phyloP scores from a whole-genome alignment of 2,113 vertebrate genomes.

The Hyperopisus bebe region DNA sequence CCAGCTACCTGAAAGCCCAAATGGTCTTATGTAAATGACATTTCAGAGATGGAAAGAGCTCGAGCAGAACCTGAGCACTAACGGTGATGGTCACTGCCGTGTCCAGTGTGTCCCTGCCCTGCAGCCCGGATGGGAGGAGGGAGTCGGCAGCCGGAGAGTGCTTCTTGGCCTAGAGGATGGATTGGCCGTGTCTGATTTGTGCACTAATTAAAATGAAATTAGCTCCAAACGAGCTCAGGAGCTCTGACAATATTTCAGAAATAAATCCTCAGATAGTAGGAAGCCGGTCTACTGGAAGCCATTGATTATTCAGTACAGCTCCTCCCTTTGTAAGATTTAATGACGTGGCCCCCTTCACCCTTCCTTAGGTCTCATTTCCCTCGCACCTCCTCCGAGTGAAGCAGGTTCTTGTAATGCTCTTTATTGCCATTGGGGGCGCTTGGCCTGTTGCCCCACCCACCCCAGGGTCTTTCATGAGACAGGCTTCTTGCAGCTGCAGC shows the following conservation, averaged over 20 bases:
- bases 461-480: neutral
- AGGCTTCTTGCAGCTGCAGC: neutral
- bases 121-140: neutral
- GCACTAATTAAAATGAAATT: conserved; percentile 42
- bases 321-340: neutral
- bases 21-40: neutral
- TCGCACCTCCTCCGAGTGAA: neutral
- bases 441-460: neutral
- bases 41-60: neutral
- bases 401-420: neutral
- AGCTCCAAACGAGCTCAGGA: conserved; percentile 28
- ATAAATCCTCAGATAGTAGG: conserved; percentile 21
- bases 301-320: conserved; percentile 13
- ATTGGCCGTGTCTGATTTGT: conserved; percentile 26
- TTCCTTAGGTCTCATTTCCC: neutral
- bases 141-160: neutral
- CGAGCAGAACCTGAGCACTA: neutral
- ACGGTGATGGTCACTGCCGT: neutral
- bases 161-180: neutral
- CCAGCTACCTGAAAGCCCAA: neutral
- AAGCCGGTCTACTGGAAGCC: neutral
- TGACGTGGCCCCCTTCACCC: neutral
- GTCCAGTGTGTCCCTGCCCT: neutral
- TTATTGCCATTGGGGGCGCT: no score
- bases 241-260: conserved; percentile 5